Percentiles rank a stretch among this genome's conserved stretches.
Evolutionary conservation across 1,140 invertebrate species (phyloP).

Genomic region (Cepaea nemoralis): DNA sequence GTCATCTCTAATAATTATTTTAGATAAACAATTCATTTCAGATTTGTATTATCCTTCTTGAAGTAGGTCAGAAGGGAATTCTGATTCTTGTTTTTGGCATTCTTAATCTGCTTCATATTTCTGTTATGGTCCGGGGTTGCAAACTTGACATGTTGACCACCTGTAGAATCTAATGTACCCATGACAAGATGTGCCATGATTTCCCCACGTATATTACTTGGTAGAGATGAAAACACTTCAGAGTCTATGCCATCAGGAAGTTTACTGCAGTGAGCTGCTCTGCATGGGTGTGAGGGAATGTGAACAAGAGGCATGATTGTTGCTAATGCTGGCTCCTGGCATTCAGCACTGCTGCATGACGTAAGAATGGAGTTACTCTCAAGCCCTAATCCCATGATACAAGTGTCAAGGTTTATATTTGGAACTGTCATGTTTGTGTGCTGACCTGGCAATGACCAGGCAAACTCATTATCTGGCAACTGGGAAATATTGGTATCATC

Average conservation of each 20-base stretch:
- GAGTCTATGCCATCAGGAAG: slow-evolving; percentile 17
- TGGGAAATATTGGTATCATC: too few species aligned
- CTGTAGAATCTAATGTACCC: not conserved
- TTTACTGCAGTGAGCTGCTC: not conserved
- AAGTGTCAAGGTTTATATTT: not conserved
- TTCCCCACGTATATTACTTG: slow-evolving; percentile 29
- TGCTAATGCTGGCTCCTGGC: not conserved
- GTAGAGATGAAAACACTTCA: slow-evolving; percentile 26
- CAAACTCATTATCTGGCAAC: too few species aligned
- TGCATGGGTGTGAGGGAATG: not conserved
- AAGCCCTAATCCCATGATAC: too few species aligned
- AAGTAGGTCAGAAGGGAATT: slow-evolving; percentile 16
- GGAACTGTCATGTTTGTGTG: not conserved
- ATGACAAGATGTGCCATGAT: slow-evolving; percentile 33
- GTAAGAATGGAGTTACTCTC: too few species aligned
- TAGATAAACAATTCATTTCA: too few species aligned
- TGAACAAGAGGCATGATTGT: not conserved
- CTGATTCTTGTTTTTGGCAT: not conserved
- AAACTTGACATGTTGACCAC: not conserved
- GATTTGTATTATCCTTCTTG: not conserved
- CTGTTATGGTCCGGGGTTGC: not conserved
- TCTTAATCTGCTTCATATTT: not conserved
- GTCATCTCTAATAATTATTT: too few species aligned
- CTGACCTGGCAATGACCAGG: not conserved
- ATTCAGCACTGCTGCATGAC: not conserved